Base-by-base conservation (phyloP, 2,797 vertebrate genomes). In the Cossypha polioptera region DNA sequence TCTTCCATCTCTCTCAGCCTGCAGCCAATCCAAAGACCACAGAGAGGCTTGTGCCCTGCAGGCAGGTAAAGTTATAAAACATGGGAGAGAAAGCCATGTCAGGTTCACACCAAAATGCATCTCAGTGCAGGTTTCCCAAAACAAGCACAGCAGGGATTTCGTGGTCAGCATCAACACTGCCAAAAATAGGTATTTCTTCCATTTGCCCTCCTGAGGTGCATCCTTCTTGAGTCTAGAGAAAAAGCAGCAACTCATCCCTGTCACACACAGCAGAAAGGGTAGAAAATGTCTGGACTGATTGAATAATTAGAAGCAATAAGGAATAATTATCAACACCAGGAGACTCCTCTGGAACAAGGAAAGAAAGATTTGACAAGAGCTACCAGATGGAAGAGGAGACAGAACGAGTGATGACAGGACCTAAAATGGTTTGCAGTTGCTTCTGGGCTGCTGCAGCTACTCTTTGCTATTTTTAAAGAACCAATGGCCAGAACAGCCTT, bases 361-460 rank as follows among this genome's bases (percentile, higher is more conserved):
- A 86, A 77, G 68, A 88, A 63, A 74, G 77, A 88, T 13, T 9
- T 88, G 88, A 76, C 72, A 86, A 76, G 66, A 94, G 62, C 79
- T 94, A 96, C 89, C 85, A 90, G 66, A 85, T 92, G 93, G 55
- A 88, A 92, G 55, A 90, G 59, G 66, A 93, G 89, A 55, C 76
- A 86, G 50, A 83, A 36, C 0, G 14, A 95, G 86, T 92, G 95
- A 94, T 95, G 96, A 96, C 90, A 93, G 80, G 80, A 79, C 31
- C 63, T 84, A 95, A 93, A 95, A 94, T 87, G 86, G 80, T 66
- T 95, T 94, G 55, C 90, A 94, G 79, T 93, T 81, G 55, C 62
- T 90, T 94, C 87, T 91, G 87, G 88, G 63, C 85, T 92, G 76
- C 79, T 65, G 85, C 66, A 94, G 82, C 73, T 92, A 86, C 50